Conservation (phyloP, 1,140 invertebrate genomes). For the Solenopsis fugax region DNA sequence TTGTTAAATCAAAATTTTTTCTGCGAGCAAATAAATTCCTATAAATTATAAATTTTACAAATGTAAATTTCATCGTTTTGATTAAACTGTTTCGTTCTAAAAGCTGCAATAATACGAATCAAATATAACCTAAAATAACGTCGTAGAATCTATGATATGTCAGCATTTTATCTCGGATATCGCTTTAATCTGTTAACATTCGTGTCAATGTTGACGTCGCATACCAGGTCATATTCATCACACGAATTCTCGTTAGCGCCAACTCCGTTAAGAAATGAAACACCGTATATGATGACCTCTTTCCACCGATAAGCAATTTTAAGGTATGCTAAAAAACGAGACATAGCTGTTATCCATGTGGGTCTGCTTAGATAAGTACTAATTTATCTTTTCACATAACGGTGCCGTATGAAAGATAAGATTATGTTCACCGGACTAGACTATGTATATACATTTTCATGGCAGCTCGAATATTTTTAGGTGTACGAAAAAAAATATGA, state of each 20-base stretch:
- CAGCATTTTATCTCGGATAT: constrained; percentile 9
- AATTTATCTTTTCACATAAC: constrained; percentile 72
- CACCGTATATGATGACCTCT: constrained; percentile 5
- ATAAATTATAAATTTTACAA: not conserved
- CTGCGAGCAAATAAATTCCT: not conserved
- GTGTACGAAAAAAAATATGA: not conserved
- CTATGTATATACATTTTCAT: not conserved
- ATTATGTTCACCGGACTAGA: constrained; percentile 9
- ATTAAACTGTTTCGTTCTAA: not conserved
- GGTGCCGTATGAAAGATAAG: constrained; percentile 47
- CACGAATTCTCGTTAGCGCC: not conserved
- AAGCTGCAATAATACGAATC: not conserved
- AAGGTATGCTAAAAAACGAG: constrained; percentile 64
- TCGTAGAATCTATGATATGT: not conserved
- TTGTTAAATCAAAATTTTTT: not conserved
- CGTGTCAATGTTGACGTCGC: not conserved
- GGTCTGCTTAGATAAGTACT: constrained; percentile 64
- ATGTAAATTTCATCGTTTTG: not conserved
- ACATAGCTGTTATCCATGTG: constrained; percentile 60
- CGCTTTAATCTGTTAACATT: constrained; percentile 39
- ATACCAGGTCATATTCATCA: constrained; percentile 25
- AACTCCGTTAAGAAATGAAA: constrained; percentile 38
- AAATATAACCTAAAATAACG: not conserved
- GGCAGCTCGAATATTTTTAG: constrained; percentile 1
- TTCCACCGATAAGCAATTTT: constrained; percentile 67